Percentiles rank a stretch among this genome's conserved stretches.
phyloP scores from a whole-genome alignment of 2,113 vertebrate genomes.

The Gambusia holbrooki region DNA sequence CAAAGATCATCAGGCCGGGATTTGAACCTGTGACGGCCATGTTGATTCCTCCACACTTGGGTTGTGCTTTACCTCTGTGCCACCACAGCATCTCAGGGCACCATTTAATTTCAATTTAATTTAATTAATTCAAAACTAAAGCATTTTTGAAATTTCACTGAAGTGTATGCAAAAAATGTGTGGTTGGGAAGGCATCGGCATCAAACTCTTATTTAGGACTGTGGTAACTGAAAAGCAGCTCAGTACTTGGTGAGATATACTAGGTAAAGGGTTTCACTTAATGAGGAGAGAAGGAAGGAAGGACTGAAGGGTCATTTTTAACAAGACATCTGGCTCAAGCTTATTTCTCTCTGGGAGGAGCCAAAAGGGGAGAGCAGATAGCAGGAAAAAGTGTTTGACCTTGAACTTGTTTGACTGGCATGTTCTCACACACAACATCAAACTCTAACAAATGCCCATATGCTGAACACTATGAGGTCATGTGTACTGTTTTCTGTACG shows the following conservation, averaged over 20 bases:
- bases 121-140: neutral
- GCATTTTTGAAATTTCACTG: neutral
- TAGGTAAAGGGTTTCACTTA: conserved; percentile 53
- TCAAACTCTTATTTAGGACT: conserved; percentile 25
- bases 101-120: too few species aligned
- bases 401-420: conserved; percentile 65
- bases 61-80: too few species aligned
- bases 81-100: too few species aligned
- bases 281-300: conserved; percentile 45
- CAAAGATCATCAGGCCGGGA: too few species aligned
- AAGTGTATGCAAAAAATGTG: neutral
- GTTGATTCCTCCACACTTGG: too few species aligned
- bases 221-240: conserved; percentile 26
- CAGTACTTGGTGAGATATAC: conserved; percentile 37
- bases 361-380: conserved; percentile 35
- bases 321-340: conserved; percentile 66
- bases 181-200: conserved; percentile 7
- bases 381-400: conserved; percentile 64
- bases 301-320: conserved; percentile 55
- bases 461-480: conserved; percentile 41
- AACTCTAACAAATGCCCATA: conserved; percentile 34
- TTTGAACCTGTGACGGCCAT: too few species aligned
- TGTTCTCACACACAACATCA: conserved; percentile 47
- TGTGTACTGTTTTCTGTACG: conserved; percentile 13
- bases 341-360: conserved; percentile 52